A percentile compares a stretch with the other conserved stretches of the same genome.
These are phyloP conservation scores for Synanthedon andrenaeformis DNA, from an alignment of 2,888 invertebrate species.

Conservation along the genomic window DNA sequence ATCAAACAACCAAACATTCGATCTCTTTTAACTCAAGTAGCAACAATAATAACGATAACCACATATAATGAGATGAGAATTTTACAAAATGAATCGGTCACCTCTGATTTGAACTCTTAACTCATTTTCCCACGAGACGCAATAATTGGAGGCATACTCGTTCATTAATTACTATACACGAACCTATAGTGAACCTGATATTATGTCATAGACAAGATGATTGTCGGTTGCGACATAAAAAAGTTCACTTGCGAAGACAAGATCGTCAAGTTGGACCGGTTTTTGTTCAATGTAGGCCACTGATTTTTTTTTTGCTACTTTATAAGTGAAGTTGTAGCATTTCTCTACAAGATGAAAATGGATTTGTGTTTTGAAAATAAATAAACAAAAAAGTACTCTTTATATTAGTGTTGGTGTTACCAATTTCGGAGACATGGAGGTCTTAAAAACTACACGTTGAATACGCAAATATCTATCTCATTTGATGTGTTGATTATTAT, in stretches of 20 bases:
- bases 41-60: too few species aligned
- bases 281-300: background rate
- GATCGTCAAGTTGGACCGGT: background rate
- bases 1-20: too few species aligned
- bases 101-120: background rate
- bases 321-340: background rate
- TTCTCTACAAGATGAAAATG: background rate
- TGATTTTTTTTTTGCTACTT: background rate
- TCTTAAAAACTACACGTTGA: too few species aligned
- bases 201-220: background rate
- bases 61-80: too few species aligned
- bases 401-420: too few species aligned
- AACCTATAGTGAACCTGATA: background rate
- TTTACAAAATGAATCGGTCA: background rate
- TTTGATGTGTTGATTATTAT: too few species aligned
- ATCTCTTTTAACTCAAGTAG: too few species aligned
- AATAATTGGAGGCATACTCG: background rate
- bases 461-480: too few species aligned
- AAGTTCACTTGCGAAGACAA: background rate
- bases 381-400: too few species aligned
- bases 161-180: background rate
- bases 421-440: too few species aligned
- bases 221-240: background rate
- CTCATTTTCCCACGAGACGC: background rate
- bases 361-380: background rate